A percentile compares a stretch with the other conserved stretches of the same genome.
Evolutionary conservation across 2,797 vertebrate genomes (phyloP).

Genomic region (Sebastes alutus): DNA sequence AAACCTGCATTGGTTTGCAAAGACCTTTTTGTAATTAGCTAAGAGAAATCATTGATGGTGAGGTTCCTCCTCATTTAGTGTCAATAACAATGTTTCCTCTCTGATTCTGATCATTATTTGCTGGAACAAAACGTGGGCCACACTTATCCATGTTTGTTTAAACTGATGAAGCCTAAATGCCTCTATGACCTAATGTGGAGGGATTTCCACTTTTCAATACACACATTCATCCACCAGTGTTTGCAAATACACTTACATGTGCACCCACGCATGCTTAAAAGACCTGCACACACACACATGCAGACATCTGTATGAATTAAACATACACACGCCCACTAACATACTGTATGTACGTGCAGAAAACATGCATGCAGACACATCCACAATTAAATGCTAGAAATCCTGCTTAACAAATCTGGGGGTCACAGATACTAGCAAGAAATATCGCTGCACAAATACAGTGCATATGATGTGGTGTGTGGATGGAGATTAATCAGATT

Average conservation of each 20-base stretch:
- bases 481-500: slow-evolving; percentile 71
- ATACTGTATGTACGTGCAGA: background rate
- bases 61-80: background rate
- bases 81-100: background rate
- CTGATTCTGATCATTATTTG: background rate
- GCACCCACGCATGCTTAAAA: background rate
- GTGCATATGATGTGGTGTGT: slow-evolving; percentile 45
- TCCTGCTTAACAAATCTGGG: background rate
- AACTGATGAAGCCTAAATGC: background rate
- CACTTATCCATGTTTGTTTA: background rate
- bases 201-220: background rate
- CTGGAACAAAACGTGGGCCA: background rate
- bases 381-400: background rate
- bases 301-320: background rate
- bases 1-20: background rate
- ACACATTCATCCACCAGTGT: background rate
- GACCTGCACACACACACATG: background rate
- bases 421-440: background rate
- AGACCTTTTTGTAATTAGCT: background rate
- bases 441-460: slow-evolving; percentile 40
- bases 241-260: background rate
- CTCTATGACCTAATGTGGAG: background rate
- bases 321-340: background rate
- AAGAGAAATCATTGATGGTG: background rate
- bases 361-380: background rate